Conservation (phyloP, 30 jellyfish, hydroid and myxozoan genomes). For the Chironex yamaguchii region DNA sequence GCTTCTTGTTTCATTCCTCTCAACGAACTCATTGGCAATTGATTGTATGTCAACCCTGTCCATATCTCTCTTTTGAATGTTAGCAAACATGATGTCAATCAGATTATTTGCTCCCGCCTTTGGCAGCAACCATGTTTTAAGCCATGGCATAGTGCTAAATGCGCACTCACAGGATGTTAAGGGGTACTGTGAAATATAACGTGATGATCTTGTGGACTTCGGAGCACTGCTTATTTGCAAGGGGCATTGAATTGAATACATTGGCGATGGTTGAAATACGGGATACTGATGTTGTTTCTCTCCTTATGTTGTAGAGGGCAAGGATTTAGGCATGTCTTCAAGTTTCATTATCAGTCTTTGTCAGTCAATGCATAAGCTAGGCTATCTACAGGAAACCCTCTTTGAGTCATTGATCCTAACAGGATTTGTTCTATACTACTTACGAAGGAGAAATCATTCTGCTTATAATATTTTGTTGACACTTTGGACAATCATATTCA, state of each 20-base stretch:
- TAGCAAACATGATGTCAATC: slow-evolving; percentile 72
- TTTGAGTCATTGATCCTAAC: slow-evolving; percentile 30
- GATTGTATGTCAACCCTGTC: slow-evolving; percentile 65
- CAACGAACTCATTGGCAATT: slow-evolving; percentile 54
- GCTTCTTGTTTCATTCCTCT: slow-evolving; percentile 41
- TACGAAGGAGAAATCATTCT: slow-evolving; percentile 4
- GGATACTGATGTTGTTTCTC: slow-evolving; percentile 23
- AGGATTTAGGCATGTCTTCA: slow-evolving; percentile 68
- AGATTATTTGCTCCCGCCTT: slow-evolving; percentile 64
- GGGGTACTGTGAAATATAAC: too few species aligned
- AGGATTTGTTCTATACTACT: slow-evolving; percentile 27
- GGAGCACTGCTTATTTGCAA: too few species aligned
- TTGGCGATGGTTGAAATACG: too few species aligned
- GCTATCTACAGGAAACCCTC: slow-evolving; percentile 27
- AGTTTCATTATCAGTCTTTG: slow-evolving; percentile 50
- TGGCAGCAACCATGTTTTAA: slow-evolving; percentile 73
- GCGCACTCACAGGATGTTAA: too few species aligned
- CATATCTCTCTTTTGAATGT: slow-evolving; percentile 59
- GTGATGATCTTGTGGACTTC: too few species aligned
- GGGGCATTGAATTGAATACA: not conserved
- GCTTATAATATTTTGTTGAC: slow-evolving; percentile 14
- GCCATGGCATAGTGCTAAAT: too few species aligned
- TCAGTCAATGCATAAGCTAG: slow-evolving; percentile 32
- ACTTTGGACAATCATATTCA: slow-evolving; percentile 26
- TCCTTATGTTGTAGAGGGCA: slow-evolving; percentile 39